Evolutionary conservation across 2,888 invertebrate genomes (phyloP), one percentile per base, ranked within the genome.

Genomic region (Pseudococcus jackbeardsleyi): DNA sequence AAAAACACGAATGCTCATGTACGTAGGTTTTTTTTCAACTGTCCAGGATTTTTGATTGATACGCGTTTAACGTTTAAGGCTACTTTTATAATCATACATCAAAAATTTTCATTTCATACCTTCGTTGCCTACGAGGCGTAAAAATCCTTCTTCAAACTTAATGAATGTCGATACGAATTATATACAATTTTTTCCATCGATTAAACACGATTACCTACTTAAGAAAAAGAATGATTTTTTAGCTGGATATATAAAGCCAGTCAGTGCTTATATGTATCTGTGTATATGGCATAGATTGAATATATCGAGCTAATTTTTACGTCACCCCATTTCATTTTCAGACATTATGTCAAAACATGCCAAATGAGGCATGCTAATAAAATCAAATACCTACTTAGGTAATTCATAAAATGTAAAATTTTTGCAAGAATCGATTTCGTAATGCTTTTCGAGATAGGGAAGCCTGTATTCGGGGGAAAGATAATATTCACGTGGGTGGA

Each of bases 71-170:
- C n/a, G 77, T 77, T 77, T 42, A 39, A 7, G 7, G 39, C 39
- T 39, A 42, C 77, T 42, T 15, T n/a, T n/a, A 42, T 77, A 77
- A 77, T 42, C 42, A 77, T 77, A 77, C 77, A 77, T 77, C 77
- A 77, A 77, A 77, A 77, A 39, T 77, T 77, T 77, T 68, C 77
- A 77, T 77, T 77, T 77, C 33, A 26, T 77, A 39, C 9, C 33
- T 77, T 77, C 54, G n/a, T 2, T 68, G 26, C 26, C 77, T n/a
- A 17, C 17, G 15, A n/a, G n/a, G n/a, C n/a, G n/a, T n/a, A n/a
- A n/a, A n/a, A n/a, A n/a, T n/a, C n/a, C n/a, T n/a, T 3, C n/a
- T 6, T 59, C 8, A 19, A 54, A 4, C n/a, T 68, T 68, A 68
- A 68, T 68, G 64, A 68, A 68, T 22, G 64, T 68, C 26, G 22